Evolutionary conservation across 64 coral and sea anemone species (phyloP), one percentile per base, ranked within the genome.

Genomic region (Pocillopora verrucosa): DNA sequence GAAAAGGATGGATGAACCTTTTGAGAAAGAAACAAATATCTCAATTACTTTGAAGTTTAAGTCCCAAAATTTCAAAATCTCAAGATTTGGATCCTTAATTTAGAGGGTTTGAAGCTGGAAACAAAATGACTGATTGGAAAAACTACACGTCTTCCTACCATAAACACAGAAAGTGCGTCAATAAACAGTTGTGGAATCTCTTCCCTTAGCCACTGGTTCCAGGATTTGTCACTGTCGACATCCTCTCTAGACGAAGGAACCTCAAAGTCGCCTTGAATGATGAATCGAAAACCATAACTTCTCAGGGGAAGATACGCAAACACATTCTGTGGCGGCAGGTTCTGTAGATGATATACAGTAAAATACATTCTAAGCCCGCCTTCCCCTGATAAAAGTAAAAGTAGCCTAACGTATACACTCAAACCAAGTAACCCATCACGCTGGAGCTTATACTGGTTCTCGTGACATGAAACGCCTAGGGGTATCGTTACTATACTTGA

Each of bases 231-330:
- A 5, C 80, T 80, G 65, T 98, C 95, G 19, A 98, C 95, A 78
- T 98, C 92, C 58, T 98, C 95, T 61, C 95, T 88, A 22, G 95
- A 98, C 16, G 95, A 98, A 65, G 95, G 95, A 24, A 98, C 95
- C 36, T 98, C 95, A 89, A 98, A 98, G 24, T 98, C 95, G 10
- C 92, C 95, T 83, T 98, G 95, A 84, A 98, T 94, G 19, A 98
- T 98, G 86, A 98, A 94, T 10, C 92, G 89, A 60, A 98, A 98
- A 13, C 95, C 95, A 77, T 98, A 98, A 76, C 95, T 98, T 84
- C 92, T 60, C 38, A 98, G 78, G 10, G 95, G 95, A 82, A 98
- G 92, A 45, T 90, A 98, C 3, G 95, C 95, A 91, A 98, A 98
- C 74, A 98, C 95, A 58, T 88, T 80, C 59, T 98, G 95, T 30